Conservation (phyloP, 2,888 invertebrate species). For the Brachynemurus nebulosus region DNA sequence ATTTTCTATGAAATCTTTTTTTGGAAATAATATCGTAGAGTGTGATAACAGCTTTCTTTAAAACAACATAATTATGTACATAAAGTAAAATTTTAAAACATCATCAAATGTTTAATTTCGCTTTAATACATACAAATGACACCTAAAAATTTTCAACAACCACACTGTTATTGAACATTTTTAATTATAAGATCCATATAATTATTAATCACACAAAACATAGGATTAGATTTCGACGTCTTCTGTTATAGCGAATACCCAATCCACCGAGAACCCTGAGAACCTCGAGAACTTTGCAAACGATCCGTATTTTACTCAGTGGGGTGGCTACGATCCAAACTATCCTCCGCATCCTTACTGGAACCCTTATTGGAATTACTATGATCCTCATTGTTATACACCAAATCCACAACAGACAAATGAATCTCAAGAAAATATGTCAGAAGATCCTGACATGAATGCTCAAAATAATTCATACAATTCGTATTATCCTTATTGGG, state of each 20-base stretch:
- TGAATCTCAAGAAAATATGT: not conserved
- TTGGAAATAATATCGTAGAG: no score
- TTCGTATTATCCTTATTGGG: constrained; percentile 27
- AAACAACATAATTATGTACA: no score
- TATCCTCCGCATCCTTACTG: constrained; percentile 24
- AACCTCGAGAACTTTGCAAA: constrained; percentile 24
- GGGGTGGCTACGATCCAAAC: constrained; percentile 23
- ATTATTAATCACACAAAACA: constrained; percentile 3
- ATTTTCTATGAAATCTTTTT: no score
- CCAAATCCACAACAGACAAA: not conserved
- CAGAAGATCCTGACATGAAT: constrained; percentile 9
- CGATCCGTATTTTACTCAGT: constrained; percentile 25
- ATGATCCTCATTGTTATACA: constrained; percentile 16
- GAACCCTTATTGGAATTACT: constrained; percentile 23
- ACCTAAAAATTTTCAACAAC: no score
- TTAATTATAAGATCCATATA: no score
- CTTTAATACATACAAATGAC: no score
- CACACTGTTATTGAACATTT: no score
- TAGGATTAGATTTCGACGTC: constrained; percentile 12
- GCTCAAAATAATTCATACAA: no score
- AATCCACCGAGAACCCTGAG: constrained; percentile 25
- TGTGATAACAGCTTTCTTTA: no score
- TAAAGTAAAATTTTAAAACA: no score
- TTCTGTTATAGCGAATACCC: constrained; percentile 32
- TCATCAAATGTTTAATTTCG: no score